These are phyloP conservation scores for Drosophila arawakana DNA, from an alignment of 1,140 invertebrate genomes.

Conservation along the genomic window DNA sequence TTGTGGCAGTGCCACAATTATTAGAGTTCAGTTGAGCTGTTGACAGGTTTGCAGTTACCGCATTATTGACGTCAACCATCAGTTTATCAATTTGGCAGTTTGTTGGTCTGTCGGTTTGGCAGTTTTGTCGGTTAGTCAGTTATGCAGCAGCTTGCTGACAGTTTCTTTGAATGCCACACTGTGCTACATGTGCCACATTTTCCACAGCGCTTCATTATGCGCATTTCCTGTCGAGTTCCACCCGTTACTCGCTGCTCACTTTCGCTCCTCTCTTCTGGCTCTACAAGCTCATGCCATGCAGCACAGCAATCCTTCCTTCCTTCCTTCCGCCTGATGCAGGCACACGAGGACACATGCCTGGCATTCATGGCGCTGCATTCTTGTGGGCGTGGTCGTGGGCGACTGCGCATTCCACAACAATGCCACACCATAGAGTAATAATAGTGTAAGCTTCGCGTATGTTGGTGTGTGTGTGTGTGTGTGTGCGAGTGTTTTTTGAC, in stretches of 20 bases:
- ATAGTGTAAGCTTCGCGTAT: conserved; percentile 14
- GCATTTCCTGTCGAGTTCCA: conserved; percentile 40
- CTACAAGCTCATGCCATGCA: conserved; percentile 4
- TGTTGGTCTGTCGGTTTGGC: background rate
- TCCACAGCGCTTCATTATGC: conserved; percentile 72
- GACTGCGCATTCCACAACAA: conserved; percentile 42
- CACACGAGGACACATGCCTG: conserved; percentile 43
- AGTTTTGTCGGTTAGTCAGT: conserved; percentile 16
- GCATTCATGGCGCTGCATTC: conserved; percentile 25
- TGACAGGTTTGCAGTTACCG: conserved; percentile 16
- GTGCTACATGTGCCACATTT: conserved; percentile 58
- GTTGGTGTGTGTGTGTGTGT: background rate
- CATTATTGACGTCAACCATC: conserved; percentile 24
- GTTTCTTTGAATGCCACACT: conserved; percentile 27
- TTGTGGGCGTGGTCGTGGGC: conserved; percentile 42
- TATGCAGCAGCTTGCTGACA: conserved; percentile 29
- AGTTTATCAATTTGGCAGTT: conserved; percentile 3
- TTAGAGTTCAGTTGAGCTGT: conserved; percentile 28
- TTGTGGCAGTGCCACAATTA: conserved; percentile 40
- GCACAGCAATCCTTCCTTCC: conserved; percentile 27
- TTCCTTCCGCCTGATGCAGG: conserved; percentile 15
- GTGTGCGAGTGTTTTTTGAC: background rate
- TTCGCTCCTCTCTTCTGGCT: background rate
- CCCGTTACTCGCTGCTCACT: background rate
- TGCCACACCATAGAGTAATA: conserved; percentile 58